A percentile compares a stretch with the other conserved stretches of the same genome.
Conservation (phyloP, 2,113 vertebrate species). For the Alexandromys fortis region DNA sequence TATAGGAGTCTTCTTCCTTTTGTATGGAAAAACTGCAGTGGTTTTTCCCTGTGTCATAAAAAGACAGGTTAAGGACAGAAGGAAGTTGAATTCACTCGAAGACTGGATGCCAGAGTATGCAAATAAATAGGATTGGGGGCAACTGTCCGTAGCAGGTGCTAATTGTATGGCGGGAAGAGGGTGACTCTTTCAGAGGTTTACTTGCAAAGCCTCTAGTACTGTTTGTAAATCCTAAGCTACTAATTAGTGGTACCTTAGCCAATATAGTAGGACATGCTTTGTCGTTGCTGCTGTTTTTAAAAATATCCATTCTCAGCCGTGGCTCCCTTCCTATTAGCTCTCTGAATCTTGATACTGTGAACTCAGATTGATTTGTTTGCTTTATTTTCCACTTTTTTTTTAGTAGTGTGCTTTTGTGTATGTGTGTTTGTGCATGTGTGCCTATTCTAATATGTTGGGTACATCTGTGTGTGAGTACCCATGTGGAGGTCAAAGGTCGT, state of each 20-base stretch:
- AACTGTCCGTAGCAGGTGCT: not conserved
- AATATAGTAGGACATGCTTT: constrained; percentile 41
- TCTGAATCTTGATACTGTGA: constrained; percentile 45
- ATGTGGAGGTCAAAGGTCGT: not conserved
- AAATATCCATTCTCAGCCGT: constrained; percentile 20
- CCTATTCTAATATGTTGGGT: not conserved
- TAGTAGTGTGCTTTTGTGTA: no score
- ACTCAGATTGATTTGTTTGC: constrained; percentile 43
- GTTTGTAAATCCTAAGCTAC: constrained; percentile 46
- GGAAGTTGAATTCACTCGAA: not conserved
- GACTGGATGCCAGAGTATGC: not conserved
- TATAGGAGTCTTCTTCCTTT: constrained; percentile 31
- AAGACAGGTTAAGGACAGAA: not conserved
- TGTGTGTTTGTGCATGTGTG: not conserved
- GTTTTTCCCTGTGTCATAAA: constrained; percentile 2
- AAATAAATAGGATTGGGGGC: not conserved
- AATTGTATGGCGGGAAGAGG: not conserved
- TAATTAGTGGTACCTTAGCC: constrained; percentile 14
- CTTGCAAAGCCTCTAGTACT: not conserved
- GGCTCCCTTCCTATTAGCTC: constrained; percentile 57
- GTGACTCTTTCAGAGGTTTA: not conserved
- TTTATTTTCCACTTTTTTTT: not conserved
- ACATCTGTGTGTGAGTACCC: not conserved
- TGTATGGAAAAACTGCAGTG: constrained; percentile 4
- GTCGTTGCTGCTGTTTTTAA: constrained; percentile 2